Percentiles rank a stretch among this genome's conserved stretches.
Evolutionary conservation across 2,888 invertebrate species (phyloP).

Genomic region (Eupithecia subumbrata): DNA sequence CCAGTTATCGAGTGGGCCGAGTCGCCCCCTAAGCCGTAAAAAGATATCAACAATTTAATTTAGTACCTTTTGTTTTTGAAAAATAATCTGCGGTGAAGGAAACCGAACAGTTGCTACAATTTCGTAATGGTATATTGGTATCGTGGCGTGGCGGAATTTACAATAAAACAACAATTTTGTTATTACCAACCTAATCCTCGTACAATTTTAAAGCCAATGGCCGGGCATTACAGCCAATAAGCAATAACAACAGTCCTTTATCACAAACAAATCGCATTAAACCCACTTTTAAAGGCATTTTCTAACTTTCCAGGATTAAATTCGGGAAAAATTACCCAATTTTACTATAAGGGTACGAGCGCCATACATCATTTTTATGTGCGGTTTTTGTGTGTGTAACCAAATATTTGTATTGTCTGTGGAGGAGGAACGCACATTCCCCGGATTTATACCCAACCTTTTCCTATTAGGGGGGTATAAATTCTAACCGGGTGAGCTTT

Average conservation of each 20-base stretch:
- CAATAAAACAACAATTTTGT: slow-evolving; percentile 17
- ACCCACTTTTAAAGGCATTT: slow-evolving; percentile 38
- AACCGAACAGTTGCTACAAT: neutral
- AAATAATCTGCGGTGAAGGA: neutral
- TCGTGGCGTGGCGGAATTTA: neutral
- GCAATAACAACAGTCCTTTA: slow-evolving; percentile 30
- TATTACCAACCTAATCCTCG: slow-evolving; percentile 5
- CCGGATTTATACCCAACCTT: slow-evolving; percentile 62
- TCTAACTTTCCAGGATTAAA: slow-evolving; percentile 42
- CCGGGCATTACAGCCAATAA: slow-evolving; percentile 17
- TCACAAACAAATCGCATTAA: slow-evolving; percentile 40
- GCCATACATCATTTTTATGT: slow-evolving; percentile 74
- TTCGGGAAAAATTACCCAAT: slow-evolving; percentile 67
- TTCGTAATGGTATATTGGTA: neutral
- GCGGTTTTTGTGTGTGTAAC: slow-evolving; percentile 59
- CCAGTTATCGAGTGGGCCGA: no score
- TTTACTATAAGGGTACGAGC: slow-evolving; percentile 49
- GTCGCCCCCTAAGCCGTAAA: no score
- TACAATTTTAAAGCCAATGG: slow-evolving; percentile 19
- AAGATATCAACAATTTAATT: no score
- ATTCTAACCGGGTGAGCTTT: slow-evolving; percentile 47
- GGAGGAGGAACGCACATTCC: slow-evolving; percentile 64
- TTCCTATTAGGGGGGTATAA: slow-evolving; percentile 60
- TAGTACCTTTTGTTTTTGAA: neutral
- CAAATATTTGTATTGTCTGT: slow-evolving; percentile 77